Conservation (phyloP, 1,140 invertebrate genomes). For the Glomeris maerens region DNA sequence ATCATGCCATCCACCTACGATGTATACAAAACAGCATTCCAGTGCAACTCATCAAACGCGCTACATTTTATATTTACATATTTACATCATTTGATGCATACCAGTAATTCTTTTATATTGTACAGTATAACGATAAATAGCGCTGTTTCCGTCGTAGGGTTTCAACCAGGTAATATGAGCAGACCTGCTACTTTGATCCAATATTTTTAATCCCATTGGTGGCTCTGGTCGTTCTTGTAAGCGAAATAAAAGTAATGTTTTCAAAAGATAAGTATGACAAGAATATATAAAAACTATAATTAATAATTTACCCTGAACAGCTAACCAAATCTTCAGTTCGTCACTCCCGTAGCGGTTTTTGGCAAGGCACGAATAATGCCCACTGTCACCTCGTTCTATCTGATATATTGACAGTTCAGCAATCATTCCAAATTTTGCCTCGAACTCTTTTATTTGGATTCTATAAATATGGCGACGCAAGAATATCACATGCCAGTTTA, state of each 20-base stretch:
- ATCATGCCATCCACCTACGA: not conserved
- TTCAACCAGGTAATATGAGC: slow-evolving; percentile 86
- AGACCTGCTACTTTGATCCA: slow-evolving; percentile 77
- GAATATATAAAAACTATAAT: not conserved
- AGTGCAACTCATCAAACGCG: not conserved
- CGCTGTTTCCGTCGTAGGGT: slow-evolving; percentile 87
- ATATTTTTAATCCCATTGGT: slow-evolving; percentile 74
- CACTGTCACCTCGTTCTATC: slow-evolving; percentile 77
- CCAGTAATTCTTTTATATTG: slow-evolving; percentile 85
- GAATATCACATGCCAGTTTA: too few species aligned
- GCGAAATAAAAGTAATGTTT: not conserved
- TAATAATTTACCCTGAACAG: slow-evolving; percentile 61
- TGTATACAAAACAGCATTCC: not conserved
- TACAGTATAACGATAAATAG: slow-evolving; percentile 76
- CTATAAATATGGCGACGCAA: too few species aligned
- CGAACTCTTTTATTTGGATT: not conserved
- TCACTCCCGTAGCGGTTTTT: slow-evolving; percentile 90
- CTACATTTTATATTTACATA: not conserved
- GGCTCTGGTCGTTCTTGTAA: slow-evolving; percentile 77
- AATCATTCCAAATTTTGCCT: slow-evolving; percentile 45
- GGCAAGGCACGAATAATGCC: slow-evolving; percentile 83
- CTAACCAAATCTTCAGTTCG: slow-evolving; percentile 87
- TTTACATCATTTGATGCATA: slow-evolving; percentile 46
- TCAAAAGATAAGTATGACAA: not conserved
- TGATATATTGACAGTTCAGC: slow-evolving; percentile 78